Evolutionary conservation across 1,140 invertebrate species (phyloP).

Genomic region (Mylabris phalerata): DNA sequence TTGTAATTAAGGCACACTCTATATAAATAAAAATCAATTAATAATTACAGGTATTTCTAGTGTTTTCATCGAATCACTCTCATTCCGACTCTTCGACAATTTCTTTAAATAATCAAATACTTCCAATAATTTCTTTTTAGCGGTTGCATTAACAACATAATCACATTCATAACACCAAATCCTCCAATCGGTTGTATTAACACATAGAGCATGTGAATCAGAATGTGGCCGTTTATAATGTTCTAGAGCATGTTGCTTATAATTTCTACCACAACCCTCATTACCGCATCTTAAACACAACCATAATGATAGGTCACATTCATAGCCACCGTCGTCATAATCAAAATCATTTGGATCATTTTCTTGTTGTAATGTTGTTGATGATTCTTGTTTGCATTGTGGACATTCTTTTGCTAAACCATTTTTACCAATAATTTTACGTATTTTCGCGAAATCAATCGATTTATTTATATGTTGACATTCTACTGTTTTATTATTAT

Average conservation of each 20-base stretch:
- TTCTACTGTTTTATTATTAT: constrained; percentile 37
- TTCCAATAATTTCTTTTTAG: constrained; percentile 56
- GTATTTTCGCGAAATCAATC: constrained; percentile 56
- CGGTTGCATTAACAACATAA: constrained; percentile 49
- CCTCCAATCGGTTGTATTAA: constrained; percentile 64
- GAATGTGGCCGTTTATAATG: constrained; percentile 72
- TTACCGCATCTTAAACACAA: constrained; percentile 67
- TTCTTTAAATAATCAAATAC: constrained; percentile 58
- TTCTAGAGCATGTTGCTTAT: constrained; percentile 65
- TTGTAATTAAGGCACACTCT: too few species aligned
- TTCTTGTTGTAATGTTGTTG: constrained; percentile 9
- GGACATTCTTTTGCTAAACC: constrained; percentile 54
- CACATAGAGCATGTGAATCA: constrained; percentile 64
- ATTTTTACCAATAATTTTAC: constrained; percentile 52
- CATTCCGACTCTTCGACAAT: constrained; percentile 2
- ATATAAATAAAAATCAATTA: background rate
- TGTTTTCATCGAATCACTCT: background rate
- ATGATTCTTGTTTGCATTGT: constrained; percentile 48
- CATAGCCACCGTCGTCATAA: constrained; percentile 43
- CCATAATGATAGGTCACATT: constrained; percentile 56
- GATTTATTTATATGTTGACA: constrained; percentile 66
- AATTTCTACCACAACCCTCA: constrained; percentile 65
- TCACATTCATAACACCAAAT: constrained; percentile 71
- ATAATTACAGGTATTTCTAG: background rate
- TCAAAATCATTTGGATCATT: constrained; percentile 32